Evolutionary conservation across 2,797 vertebrate species (phyloP).

Genomic region (Sebastes taczanowskii): DNA sequence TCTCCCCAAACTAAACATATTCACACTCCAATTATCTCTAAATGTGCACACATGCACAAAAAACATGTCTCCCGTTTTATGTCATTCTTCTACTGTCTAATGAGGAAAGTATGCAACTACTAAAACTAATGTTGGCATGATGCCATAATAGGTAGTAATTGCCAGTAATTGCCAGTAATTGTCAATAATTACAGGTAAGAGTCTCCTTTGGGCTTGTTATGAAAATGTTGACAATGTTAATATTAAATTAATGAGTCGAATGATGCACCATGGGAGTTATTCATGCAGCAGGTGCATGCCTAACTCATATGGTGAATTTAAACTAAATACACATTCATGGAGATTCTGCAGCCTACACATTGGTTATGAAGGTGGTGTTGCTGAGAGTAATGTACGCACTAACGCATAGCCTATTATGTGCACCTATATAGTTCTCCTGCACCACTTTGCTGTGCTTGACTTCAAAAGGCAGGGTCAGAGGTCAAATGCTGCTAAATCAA

Average conservation of each 20-base stretch:
- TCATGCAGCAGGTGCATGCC: conserved; percentile 10
- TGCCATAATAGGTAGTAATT: conserved; percentile 40
- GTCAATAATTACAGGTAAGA: conserved; percentile 38
- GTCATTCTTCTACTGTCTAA: conserved; percentile 2
- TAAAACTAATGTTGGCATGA: conserved; percentile 19
- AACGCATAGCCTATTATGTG: neutral
- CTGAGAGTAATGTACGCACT: neutral
- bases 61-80: neutral
- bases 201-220: conserved; percentile 28
- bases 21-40: conserved; percentile 7
- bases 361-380: neutral
- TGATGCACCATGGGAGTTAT: conserved; percentile 3
- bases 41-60: neutral
- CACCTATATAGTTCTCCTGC: neutral
- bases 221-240: conserved; percentile 44
- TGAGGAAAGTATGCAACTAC: conserved; percentile 2
- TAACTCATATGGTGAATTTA: neutral
- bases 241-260: conserved; percentile 26
- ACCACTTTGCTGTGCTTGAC: neutral
- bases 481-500: conserved; percentile 8
- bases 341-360: neutral
- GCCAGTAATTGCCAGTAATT: conserved; percentile 42
- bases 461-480: neutral
- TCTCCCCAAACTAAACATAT: conserved; percentile 19
- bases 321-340: neutral